These are phyloP conservation scores for Calephelis perditalis DNA, from an alignment of 2,888 invertebrate genomes.

Conservation along the genomic window DNA sequence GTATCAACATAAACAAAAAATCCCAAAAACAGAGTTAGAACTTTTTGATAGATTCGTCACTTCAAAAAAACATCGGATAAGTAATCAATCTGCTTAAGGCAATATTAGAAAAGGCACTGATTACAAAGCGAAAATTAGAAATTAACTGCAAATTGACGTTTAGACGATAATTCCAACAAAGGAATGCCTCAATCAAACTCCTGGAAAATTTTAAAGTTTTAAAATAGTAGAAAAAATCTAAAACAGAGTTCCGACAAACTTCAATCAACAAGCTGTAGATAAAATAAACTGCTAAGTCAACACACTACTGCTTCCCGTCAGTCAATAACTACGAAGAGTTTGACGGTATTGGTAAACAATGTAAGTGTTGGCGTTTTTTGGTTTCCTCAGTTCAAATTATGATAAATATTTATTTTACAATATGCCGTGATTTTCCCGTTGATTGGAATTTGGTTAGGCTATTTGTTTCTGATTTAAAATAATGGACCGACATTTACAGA, in stretches of 20 bases:
- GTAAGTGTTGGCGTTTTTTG: conserved; percentile 4
- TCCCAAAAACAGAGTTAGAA: no score
- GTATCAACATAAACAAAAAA: no score
- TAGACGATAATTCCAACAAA: no score
- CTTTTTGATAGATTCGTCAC: no score
- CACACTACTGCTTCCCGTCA: conserved; percentile 6
- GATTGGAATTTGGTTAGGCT: background rate
- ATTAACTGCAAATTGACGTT: no score
- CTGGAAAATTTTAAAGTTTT: no score
- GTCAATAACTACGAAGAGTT: conserved; percentile 8
- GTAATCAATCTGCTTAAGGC: no score
- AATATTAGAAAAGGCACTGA: no score
- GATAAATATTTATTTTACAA: conserved; percentile 5
- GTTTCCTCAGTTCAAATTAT: conserved; percentile 3
- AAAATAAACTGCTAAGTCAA: conserved; percentile 11
- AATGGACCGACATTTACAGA: no score
- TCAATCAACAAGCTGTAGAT: conserved; percentile 3
- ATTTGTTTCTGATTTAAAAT: background rate
- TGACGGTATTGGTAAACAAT: conserved; percentile 4
- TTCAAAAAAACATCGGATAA: no score
- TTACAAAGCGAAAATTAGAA: no score
- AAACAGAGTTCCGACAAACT: conserved; percentile 2
- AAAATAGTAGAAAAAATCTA: background rate
- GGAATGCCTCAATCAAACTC: no score
- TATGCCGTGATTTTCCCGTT: background rate